Evolutionary conservation across 2,888 invertebrate species (phyloP), one percentile per base, ranked within the genome.

Genomic region (Cloeon dipterum): DNA sequence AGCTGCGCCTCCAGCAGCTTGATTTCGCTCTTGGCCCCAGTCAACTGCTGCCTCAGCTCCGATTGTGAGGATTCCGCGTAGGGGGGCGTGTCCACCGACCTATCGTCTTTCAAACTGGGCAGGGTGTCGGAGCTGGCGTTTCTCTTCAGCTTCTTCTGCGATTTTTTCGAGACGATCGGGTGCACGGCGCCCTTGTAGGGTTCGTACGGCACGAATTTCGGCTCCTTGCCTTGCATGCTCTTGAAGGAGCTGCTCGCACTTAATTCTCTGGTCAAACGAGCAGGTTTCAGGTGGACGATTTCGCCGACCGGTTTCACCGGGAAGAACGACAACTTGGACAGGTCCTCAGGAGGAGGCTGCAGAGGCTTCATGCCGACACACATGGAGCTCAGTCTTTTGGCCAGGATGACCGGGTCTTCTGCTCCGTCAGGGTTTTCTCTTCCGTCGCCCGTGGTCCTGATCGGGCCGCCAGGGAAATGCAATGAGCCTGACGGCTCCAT

Each of bases 191-290:
- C 82, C 49, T 82, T 73, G 50, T 85, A 86, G 0, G 86, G 86
- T 50, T 88, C 86, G 46, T 79, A 83, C 1, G 86, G 86, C 23
- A 88, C 68, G 54, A 85, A 86, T 51, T 77, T 83, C 0, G 83
- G 81, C 44, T 74, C 74, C 2, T 34, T 33, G 18, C 38, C 16
- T 33, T 34, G 16, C 16, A 20, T 11, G 19, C n/a, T 18, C 10
- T 34, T 34, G 11, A 19, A 11, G 10, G 3, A 7, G 19, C 3
- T 19, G 13, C 13, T 13, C 10, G 11, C 3, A n/a, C 10, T 26
- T 13, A 20, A 20, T 5, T 4, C 7, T 20, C 13, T 16, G 18
- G 3, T 7, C 2, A 11, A 19, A 10, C 16, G 7, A 17, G n/a
- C 16, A 10, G 77, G 74, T 35, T 73, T 58, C 38, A 71, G 52